Conservation (phyloP, 2,797 vertebrate species). For the Psittacula echo region DNA sequence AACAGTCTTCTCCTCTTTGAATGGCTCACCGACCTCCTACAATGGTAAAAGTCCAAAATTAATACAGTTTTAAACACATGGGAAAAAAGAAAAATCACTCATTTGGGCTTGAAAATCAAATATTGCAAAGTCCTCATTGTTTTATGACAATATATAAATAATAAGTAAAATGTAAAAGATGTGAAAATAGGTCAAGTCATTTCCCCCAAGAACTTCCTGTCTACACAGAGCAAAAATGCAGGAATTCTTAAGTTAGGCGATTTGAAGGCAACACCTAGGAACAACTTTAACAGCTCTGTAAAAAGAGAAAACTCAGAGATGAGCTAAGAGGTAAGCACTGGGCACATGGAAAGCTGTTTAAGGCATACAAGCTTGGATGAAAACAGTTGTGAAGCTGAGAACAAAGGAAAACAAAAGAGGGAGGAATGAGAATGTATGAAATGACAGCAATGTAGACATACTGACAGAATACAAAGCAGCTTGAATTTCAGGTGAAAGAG, state of each 20-base stretch:
- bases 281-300: not conserved
- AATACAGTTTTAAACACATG: not conserved
- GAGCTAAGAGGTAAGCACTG: not conserved
- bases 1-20: slow-evolving; percentile 98
- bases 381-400: not conserved
- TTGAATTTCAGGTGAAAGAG: not conserved
- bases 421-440: not conserved
- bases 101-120: not conserved
- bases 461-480: not conserved
- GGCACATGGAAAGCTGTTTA: not conserved
- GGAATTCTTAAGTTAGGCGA: not conserved
- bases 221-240: not conserved
- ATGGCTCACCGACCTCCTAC: slow-evolving; percentile 95
- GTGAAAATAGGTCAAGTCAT: not conserved
- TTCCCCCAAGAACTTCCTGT: not conserved
- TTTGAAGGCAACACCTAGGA: not conserved
- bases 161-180: not conserved
- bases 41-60: slow-evolving; percentile 56
- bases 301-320: not conserved
- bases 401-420: not conserved
- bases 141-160: not conserved
- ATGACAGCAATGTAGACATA: not conserved
- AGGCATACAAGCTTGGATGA: not conserved
- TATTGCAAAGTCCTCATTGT: not conserved
- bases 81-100: not conserved